Conservation (phyloP, 2,113 vertebrate genomes). For the Cephalopterus ornatus region DNA sequence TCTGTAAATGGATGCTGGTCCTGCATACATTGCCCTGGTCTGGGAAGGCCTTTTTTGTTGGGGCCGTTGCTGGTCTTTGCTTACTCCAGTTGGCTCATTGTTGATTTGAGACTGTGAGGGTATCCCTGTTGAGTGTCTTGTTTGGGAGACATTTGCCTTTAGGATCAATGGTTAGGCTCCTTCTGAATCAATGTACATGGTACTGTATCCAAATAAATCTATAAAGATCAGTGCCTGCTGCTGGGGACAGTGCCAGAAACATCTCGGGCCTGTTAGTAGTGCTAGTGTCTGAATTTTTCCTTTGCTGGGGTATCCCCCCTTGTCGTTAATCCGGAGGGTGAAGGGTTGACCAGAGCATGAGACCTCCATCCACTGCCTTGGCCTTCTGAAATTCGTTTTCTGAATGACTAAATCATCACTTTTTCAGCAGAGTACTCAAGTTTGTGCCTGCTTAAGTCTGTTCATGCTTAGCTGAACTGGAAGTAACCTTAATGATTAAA, state of each 20-base stretch:
- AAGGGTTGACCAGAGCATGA: not conserved
- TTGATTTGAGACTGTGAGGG: not conserved
- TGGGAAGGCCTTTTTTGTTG: not conserved
- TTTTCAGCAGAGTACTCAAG: not conserved
- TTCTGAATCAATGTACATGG: not conserved
- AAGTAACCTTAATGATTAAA: not conserved
- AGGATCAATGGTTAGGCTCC: not conserved
- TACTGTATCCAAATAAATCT: not conserved
- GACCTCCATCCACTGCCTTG: not conserved
- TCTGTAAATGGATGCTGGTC: not conserved
- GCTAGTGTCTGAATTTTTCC: not conserved
- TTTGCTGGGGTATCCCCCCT: not conserved
- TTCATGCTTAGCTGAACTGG: not conserved
- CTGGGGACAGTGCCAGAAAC: not conserved
- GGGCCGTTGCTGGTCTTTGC: not conserved
- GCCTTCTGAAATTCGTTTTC: not conserved
- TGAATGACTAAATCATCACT: not conserved
- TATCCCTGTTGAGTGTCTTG: not conserved
- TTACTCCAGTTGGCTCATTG: not conserved
- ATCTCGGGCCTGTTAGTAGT: not conserved
- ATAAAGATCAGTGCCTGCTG: not conserved
- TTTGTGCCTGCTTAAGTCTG: not conserved
- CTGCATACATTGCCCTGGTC: not conserved
- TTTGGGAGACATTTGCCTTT: not conserved
- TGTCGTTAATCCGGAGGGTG: not conserved